These are phyloP conservation scores for Phalacrocorax aristotelis DNA, from an alignment of 2,113 vertebrate genomes.

Conservation along the genomic window DNA sequence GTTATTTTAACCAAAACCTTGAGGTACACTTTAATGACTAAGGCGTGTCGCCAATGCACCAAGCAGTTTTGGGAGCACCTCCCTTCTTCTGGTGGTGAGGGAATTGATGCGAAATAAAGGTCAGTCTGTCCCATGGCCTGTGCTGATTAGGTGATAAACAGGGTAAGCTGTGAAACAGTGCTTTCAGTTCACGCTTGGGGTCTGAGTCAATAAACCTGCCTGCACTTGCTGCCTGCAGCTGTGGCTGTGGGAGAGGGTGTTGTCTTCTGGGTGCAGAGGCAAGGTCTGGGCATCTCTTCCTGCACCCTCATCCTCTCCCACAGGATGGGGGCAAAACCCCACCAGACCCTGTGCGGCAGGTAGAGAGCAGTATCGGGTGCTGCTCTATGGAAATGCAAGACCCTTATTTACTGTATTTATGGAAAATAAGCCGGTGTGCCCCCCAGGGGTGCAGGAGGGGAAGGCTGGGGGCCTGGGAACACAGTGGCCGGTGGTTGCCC, in stretches of 20 bases:
- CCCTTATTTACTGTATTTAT: background rate
- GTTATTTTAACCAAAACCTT: background rate
- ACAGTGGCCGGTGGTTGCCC: conserved; percentile 4
- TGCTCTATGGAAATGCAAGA: background rate
- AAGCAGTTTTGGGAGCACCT: background rate
- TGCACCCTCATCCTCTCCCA: background rate
- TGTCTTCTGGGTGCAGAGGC: rapidly evolving
- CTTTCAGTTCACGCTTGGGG: rapidly evolving
- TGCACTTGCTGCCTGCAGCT: background rate
- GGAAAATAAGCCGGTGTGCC: background rate
- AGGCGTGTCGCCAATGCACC: background rate
- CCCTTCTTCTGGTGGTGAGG: background rate
- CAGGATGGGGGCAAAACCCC: rapidly evolving
- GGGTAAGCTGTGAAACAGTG: background rate
- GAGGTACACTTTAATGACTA: background rate
- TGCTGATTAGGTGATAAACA: rapidly evolving
- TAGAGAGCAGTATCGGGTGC: background rate
- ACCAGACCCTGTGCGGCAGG: rapidly evolving
- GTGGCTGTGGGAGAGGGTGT: background rate
- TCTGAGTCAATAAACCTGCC: background rate
- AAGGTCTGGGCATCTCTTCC: background rate
- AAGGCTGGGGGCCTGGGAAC: conserved; percentile 39
- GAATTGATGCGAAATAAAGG: background rate
- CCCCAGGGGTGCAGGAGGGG: background rate
- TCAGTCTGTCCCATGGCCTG: background rate